Percentiles rank a stretch among this genome's conserved stretches.
phyloP scores from a whole-genome alignment of 2,797 vertebrate species.

The Holocentrus rufus region DNA sequence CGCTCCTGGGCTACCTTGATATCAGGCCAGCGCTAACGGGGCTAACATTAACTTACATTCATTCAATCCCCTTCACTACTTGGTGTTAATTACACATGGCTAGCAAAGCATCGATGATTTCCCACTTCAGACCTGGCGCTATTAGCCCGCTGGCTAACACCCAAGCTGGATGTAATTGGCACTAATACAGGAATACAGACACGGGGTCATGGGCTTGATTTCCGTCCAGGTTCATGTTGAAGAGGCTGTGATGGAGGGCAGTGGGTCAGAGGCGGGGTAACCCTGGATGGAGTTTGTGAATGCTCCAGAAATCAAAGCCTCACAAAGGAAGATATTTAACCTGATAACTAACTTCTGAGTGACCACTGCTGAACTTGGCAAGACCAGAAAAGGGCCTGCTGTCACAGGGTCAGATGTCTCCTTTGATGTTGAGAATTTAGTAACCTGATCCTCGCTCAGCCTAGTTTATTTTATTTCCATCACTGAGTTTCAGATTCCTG shows the following conservation, averaged over 20 bases:
- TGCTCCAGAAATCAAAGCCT: constrained; percentile 6
- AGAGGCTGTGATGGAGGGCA: constrained; percentile 5
- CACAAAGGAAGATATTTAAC: background rate
- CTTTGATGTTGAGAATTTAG: constrained; percentile 31
- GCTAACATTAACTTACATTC: constrained; percentile 43
- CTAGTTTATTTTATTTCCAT: constrained; percentile 36
- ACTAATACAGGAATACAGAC: constrained; percentile 40
- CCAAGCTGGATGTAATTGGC: constrained; percentile 40
- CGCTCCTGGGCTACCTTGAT: constrained; percentile 10
- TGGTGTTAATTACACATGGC: constrained; percentile 54
- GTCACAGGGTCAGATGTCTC: background rate
- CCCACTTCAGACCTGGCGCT: constrained; percentile 37
- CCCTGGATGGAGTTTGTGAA: background rate
- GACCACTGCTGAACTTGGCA: constrained; percentile 19
- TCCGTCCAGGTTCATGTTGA: constrained; percentile 28
- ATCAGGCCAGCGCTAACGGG: constrained; percentile 39
- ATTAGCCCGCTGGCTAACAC: constrained; percentile 26
- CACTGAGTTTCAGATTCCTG: constrained; percentile 3
- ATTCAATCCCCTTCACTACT: constrained; percentile 18
- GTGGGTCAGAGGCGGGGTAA: constrained; percentile 26
- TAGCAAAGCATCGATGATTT: constrained; percentile 22
- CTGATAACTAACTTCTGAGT: background rate
- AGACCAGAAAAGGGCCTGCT: background rate
- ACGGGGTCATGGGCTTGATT: constrained; percentile 25
- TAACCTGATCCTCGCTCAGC: background rate